A percentile compares a stretch with the other conserved stretches of the same genome.
Evolutionary conservation across 2,888 invertebrate species (phyloP).

Genomic region (Athalia rosae): DNA sequence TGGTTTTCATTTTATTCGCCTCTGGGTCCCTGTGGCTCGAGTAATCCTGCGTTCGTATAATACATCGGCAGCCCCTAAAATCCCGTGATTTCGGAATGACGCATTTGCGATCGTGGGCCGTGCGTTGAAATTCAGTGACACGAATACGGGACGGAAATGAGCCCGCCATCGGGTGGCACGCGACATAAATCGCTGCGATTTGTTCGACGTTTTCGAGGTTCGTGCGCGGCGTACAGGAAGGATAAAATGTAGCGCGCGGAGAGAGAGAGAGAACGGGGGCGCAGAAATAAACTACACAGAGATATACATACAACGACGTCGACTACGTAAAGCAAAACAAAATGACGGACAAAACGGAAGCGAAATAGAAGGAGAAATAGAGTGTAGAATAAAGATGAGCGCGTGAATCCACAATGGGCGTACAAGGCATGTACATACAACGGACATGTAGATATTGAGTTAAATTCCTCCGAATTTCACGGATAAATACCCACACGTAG

Average conservation of each 20-base stretch:
- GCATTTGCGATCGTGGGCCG: background rate
- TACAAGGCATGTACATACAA: no score
- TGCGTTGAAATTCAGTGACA: slow-evolving; percentile 38
- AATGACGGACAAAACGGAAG: no score
- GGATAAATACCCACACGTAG: background rate
- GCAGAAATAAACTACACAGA: background rate
- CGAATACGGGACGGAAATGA: slow-evolving; percentile 37
- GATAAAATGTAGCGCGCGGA: slow-evolving; percentile 2
- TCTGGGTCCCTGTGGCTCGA: no score
- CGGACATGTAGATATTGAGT: no score
- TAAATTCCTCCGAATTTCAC: background rate
- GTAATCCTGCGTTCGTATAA: background rate
- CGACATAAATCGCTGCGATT: slow-evolving; percentile 30
- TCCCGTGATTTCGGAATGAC: background rate
- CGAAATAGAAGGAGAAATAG: no score
- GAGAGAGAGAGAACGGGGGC: background rate
- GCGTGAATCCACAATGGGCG: no score
- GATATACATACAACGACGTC: no score
- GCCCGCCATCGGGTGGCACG: slow-evolving; percentile 24
- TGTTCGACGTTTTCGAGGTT: slow-evolving; percentile 35
- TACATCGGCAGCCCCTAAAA: background rate
- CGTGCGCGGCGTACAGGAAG: background rate
- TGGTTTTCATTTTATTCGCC: no score
- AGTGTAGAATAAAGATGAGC: no score
- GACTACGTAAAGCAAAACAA: no score